Base-by-base conservation (phyloP, 2,113 vertebrate genomes). In the Columba janthina region DNA sequence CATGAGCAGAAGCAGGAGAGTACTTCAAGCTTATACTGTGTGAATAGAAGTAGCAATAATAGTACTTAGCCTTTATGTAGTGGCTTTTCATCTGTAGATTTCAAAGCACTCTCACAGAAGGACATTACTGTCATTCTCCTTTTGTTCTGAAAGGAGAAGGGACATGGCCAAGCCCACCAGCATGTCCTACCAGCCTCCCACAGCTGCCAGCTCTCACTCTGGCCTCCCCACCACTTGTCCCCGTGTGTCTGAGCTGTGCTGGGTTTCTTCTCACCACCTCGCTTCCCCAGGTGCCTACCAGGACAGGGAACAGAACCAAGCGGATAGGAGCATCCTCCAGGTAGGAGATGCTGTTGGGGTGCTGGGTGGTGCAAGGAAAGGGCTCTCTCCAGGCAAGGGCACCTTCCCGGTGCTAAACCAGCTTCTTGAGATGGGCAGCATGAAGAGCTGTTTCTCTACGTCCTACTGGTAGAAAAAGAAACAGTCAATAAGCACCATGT, bases 181-280 rank as follows among this genome's bases (percentile, higher is more conserved):
- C 16, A 19, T 1, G 0, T 57, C 57, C 66, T 36, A 42, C 57
- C 73, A 65, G 26, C 4, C 32, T 81, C 65, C 25, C 31, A 50
- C 0, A 0, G 28, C 53, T 67, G 32, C 31, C 64, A 73, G n/a
- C 15, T 58, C 38, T 56, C 40, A 3, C 1, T 0, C 10, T 46
- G 31, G 38, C 22, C 24, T 87, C 28, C 19, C 8, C 32, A 12
- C 46, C 21, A 7, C 48, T 54, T 56, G n/a, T 36, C 12, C 31
- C 58, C 28, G 9, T 28, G 25, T 51, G 14, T 16, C 21, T 29
- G 19, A 44, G 13, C 18, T 74, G 42, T 2, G 0, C 40, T 72
- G 38, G 20, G 26, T 5, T 83, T 71, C 32, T 44, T 46, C 54
- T 80, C 51, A 56, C 29, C 51, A 11, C 20, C 20, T 44, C n/a